Evolutionary conservation across 2,113 vertebrate genomes (phyloP), one percentile per base, ranked within the genome.

Genomic region (Raja brachyura): DNA sequence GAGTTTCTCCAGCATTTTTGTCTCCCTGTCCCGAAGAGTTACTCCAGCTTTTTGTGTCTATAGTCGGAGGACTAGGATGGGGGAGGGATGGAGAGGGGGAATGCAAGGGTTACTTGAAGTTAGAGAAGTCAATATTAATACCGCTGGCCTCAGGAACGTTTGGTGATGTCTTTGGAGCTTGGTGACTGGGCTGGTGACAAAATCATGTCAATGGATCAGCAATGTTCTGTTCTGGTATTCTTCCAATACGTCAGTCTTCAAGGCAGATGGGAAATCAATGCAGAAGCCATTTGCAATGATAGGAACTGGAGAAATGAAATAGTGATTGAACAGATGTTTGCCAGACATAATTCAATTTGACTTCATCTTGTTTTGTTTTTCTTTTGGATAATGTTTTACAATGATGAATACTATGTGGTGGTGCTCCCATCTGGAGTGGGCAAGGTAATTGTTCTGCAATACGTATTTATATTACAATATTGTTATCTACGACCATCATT

Each of bases 261-360:
- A 95, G 97, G 96, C 97, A 98, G 97, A 98, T 97, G 97, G 95
- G 94, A 96, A 96, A 97, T 96, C 95, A 96, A 96, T 97, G 96
- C 95, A 94, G 94, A 96, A 94, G 96, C 96, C 95, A 94, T 94
- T 94, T 94, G 96, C 95, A 96, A 95, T 94, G 97, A 93, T 94
- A 96, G 95, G 96, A 97, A 98, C 96, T 96, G 96, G 96, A 97
- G 97, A 73, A 97, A 97, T 96, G 96, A 96, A 97, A 97, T 98
- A 96, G 96, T 96, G 95, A 96, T 96, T 95, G 95, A 94, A 94
- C 96, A 95, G 95, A 70, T 14, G 31, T 63, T 54, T 54, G 14
- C 20, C 48, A 73, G 20, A 92, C 39, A 74, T 73, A 63, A 10
- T 73, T 92, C 18, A 3, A 39, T 92, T 92, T 92, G 18, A 73